A percentile compares a stretch with the other conserved stretches of the same genome.
phyloP scores from a whole-genome alignment of 23 tunicate species.

The Clavelina lepadiformis region DNA sequence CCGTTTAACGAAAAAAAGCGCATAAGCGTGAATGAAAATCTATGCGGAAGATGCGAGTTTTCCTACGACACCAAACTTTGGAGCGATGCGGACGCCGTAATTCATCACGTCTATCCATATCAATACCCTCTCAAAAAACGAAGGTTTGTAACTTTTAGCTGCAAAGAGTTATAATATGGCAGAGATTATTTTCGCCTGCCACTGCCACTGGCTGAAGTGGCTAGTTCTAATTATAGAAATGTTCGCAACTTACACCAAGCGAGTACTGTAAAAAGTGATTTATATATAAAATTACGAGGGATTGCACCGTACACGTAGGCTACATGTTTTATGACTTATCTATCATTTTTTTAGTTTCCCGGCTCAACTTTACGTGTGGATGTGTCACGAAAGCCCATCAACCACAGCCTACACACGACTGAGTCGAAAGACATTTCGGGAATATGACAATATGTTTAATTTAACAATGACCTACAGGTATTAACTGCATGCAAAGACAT shows the following conservation, averaged over 20 bases:
- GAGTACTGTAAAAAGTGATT: no score
- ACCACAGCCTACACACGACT: slow-evolving; percentile 5
- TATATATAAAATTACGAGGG: no score
- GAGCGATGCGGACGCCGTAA: slow-evolving; percentile 3
- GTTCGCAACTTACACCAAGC: no score
- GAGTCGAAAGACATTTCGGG: not conserved
- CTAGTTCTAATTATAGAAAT: no score
- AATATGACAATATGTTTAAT: slow-evolving; percentile 5
- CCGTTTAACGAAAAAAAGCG: slow-evolving; percentile 4
- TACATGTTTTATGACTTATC: not conserved
- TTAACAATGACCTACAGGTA: slow-evolving; percentile 42
- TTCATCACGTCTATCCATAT: slow-evolving; percentile 1
- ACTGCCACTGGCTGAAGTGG: no score
- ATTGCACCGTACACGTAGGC: no score
- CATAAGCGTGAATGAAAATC: not conserved
- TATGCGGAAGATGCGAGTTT: slow-evolving; percentile 15
- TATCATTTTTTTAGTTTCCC: not conserved
- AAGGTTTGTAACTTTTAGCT: slow-evolving; percentile 6
- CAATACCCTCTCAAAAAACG: not conserved
- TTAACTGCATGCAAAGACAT: not conserved
- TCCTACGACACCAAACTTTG: slow-evolving; percentile 1
- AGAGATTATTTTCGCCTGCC: no score
- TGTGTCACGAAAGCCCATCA: slow-evolving; percentile 10
- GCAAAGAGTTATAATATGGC: no score
- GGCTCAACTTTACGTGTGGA: slow-evolving; percentile 25